Conservation (phyloP, 37 sponge, comb jelly and placozoan species). For the Halisarca cf. caerulea region DNA sequence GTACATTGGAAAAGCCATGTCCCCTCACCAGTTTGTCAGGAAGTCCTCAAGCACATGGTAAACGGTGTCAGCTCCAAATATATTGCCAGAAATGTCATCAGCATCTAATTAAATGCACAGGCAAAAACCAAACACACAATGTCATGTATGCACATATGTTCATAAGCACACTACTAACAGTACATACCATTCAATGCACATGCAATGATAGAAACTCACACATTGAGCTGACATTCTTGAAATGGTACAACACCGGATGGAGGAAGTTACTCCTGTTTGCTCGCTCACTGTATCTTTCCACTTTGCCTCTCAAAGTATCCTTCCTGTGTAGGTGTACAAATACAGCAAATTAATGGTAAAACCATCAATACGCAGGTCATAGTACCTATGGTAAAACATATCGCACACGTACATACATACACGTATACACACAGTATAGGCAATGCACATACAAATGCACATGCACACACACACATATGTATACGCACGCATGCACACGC, state of each 20-base stretch:
- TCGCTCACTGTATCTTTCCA: conserved; percentile 46
- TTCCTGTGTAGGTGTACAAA: conserved; percentile 37
- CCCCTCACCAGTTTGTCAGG: conserved; percentile 77
- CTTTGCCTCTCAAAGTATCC: conserved; percentile 68
- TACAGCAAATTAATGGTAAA: background rate
- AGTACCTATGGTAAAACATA: no score
- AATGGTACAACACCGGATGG: conserved; percentile 95
- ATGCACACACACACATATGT: no score
- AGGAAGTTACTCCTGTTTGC: conserved; percentile 93
- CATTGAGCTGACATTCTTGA: background rate
- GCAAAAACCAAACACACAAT: no score
- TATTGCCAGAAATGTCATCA: background rate
- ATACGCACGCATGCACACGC: no score
- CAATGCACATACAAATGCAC: background rate
- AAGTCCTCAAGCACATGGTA: conserved; percentile 88
- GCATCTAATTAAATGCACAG: no score
- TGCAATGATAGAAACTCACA: background rate
- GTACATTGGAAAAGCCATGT: background rate
- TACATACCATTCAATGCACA: no score
- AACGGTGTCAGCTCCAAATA: conserved; percentile 47
- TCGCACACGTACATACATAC: no score
- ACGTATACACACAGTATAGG: background rate
- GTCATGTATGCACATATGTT: no score
- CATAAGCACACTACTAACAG: no score
- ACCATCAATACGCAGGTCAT: background rate